Evolutionary conservation across 2,113 vertebrate genomes (phyloP), one percentile per base, ranked within the genome.

Genomic region (Onychostruthus taczanowskii): DNA sequence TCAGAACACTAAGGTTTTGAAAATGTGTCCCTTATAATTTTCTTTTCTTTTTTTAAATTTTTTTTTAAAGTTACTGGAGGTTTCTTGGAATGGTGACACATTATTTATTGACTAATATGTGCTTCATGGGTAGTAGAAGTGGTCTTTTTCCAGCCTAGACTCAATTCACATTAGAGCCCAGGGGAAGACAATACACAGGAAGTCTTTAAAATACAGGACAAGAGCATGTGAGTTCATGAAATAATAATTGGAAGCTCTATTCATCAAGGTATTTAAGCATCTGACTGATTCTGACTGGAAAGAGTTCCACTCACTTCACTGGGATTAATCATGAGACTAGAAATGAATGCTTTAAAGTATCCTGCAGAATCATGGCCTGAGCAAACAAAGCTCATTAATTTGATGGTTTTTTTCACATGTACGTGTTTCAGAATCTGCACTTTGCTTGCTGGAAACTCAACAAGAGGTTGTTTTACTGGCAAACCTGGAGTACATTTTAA

Each of bases 191-290:
- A 74, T 62, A 74, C 26, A 55, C 28, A 85, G 50, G 82, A 95
- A 91, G 43, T 80, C 63, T 86, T 90, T 84, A 93, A 94, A 95
- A 95, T 74, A 83, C 43, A 83, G 33, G 58, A 80, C 39, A 77
- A 86, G 68, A 94, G 35, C 59, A 81, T 3, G 4, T 28, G 59
- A 43, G 50, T 63, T 73, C 46, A 90, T 76, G 84, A 95, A 91
- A 90, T 63, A 89, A 89, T 91, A 87, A 87, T 52, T 94, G 74
- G 66, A 94, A 95, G 21, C 49, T 0, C 19, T 86, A 56, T 90
- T 94, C 84, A 77, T 59, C 35, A 58, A 28, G 4, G 35, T 80
- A 85, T 91, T 91, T 88, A 93, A 77, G 39, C 6, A 11, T 85
- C 63, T 88, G 59, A 39, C 75, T 88, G 27, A 66, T 63, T 93